Evolutionary conservation across 2,888 invertebrate species (phyloP).

Genomic region (Cabera pusaria): DNA sequence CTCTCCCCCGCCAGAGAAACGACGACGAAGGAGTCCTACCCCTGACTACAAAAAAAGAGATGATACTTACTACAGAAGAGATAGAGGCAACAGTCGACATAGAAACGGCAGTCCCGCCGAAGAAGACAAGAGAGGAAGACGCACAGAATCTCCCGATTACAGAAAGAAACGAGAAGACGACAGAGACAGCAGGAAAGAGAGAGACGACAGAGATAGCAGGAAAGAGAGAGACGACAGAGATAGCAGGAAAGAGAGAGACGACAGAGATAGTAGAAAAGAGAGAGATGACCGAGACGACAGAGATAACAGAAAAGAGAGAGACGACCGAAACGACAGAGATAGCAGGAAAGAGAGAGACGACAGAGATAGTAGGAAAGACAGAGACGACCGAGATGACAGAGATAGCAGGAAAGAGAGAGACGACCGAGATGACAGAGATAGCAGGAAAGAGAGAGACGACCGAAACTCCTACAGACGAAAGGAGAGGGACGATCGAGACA

Average conservation of each 20-base stretch:
- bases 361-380: conserved; percentile 8
- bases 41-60: conserved; percentile 47
- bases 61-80: conserved; percentile 43
- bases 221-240: no score
- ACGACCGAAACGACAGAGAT: conserved; percentile 36
- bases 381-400: not conserved
- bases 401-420: conserved; percentile 20
- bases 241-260: conserved; percentile 31
- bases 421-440: conserved; percentile 45
- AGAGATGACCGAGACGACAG: conserved; percentile 25
- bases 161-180: conserved; percentile 22
- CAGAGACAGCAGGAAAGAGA: no score
- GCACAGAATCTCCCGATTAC: conserved; percentile 27
- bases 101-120: conserved; percentile 29
- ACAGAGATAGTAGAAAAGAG: conserved; percentile 9
- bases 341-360: conserved; percentile 29
- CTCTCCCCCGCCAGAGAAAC: conserved; percentile 65
- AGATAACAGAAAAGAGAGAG: conserved; percentile 41
- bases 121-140: conserved; percentile 40
- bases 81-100: conserved; percentile 41
- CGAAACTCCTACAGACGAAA: conserved; percentile 41
- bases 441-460: conserved; percentile 48
- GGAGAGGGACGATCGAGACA: conserved; percentile 24
- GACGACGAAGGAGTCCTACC: conserved; percentile 57
- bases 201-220: no score